phyloP scores from a whole-genome alignment of 2,113 vertebrate species.

The Rhea pennata region DNA sequence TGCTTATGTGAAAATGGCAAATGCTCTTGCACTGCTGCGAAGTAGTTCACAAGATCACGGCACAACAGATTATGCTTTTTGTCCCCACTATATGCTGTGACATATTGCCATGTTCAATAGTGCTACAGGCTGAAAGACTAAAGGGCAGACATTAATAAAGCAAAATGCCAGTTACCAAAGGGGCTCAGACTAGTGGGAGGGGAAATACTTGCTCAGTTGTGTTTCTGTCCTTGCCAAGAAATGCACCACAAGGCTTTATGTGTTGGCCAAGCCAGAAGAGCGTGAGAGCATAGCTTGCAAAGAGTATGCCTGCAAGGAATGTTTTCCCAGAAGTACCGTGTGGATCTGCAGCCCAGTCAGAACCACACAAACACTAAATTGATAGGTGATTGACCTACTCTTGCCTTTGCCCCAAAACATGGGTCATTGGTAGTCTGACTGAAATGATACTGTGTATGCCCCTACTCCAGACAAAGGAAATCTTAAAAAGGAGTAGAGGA shows the following conservation, averaged over 20 bases:
- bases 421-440: background rate
- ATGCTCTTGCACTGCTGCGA: background rate
- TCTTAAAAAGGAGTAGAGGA: background rate
- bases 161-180: constrained; percentile 6
- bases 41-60: constrained; percentile 12
- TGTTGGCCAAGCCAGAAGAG: background rate
- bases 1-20: constrained; percentile 1
- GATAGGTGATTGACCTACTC: background rate
- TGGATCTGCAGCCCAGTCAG: background rate
- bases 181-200: background rate
- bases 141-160: constrained; percentile 18
- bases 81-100: background rate
- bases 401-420: background rate
- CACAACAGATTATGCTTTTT: constrained; percentile 20
- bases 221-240: background rate
- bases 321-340: background rate
- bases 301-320: background rate
- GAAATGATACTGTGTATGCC: background rate
- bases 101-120: constrained; percentile 23
- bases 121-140: constrained; percentile 17
- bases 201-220: constrained; percentile 7
- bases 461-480: background rate
- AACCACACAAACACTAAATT: background rate
- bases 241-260: background rate
- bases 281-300: background rate